These are phyloP conservation scores for Sebastes oblongus DNA, from an alignment of 2,797 vertebrate species.

Conservation along the genomic window DNA sequence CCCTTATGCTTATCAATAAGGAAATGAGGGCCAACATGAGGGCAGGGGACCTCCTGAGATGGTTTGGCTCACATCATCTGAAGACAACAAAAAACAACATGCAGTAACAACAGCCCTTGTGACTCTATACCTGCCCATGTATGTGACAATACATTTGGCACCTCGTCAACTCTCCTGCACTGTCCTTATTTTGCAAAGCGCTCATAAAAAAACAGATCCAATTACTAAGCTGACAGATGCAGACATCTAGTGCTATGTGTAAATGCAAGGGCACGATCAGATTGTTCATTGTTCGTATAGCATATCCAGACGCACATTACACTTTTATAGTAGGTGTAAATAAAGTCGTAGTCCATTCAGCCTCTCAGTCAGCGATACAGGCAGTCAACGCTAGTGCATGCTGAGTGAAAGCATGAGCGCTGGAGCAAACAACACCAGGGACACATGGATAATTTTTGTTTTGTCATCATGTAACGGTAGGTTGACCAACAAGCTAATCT, in stretches of 20 bases:
- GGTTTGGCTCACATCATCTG: conserved; percentile 37
- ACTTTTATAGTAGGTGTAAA: conserved; percentile 67
- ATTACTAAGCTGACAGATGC: conserved; percentile 66
- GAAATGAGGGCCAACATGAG: conserved; percentile 23
- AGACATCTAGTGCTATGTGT: conserved; percentile 50
- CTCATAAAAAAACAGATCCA: conserved; percentile 56
- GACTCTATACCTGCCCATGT: conserved; percentile 35
- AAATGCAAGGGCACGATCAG: conserved; percentile 62
- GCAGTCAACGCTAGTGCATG: conserved; percentile 8
- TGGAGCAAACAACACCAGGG: conserved; percentile 47
- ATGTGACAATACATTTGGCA: conserved; percentile 51
- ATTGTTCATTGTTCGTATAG: conserved; percentile 54
- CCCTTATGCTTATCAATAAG: not conserved
- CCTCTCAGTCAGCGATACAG: conserved; percentile 25
- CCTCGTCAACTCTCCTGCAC: conserved; percentile 34
- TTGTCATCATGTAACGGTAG: conserved; percentile 59
- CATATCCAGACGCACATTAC: conserved; percentile 59
- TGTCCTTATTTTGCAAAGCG: conserved; percentile 52
- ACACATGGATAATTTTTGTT: conserved; percentile 59
- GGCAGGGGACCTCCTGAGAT: conserved; percentile 17
- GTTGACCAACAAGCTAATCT: conserved; percentile 61
- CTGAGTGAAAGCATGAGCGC: conserved; percentile 27
- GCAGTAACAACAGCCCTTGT: conserved; percentile 19
- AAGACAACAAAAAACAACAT: conserved; percentile 40
- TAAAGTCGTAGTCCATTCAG: conserved; percentile 49